phyloP scores from a whole-genome alignment of 2,888 invertebrate genomes.

The Petrolisthes cinctipes region DNA sequence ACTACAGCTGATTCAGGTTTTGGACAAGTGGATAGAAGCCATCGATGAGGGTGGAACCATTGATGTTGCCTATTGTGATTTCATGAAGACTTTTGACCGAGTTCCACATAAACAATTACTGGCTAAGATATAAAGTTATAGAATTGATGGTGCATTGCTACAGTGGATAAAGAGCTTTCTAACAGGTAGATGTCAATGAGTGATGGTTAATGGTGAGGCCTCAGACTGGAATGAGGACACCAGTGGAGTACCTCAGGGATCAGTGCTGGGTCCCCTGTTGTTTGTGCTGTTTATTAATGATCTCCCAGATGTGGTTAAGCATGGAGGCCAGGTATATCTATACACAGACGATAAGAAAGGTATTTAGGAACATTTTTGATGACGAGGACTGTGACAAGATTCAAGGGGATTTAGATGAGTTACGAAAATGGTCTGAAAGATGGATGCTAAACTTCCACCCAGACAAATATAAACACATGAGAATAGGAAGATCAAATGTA shows the following conservation, averaged over 20 bases:
- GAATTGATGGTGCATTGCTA: not conserved
- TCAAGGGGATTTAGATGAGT: not conserved
- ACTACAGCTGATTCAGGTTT: slow-evolving; percentile 22
- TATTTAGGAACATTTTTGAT: not conserved
- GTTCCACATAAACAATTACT: slow-evolving; percentile 9
- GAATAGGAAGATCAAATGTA: not conserved
- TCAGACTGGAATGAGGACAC: too few relatives aligned
- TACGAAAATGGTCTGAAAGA: slow-evolving; percentile 22
- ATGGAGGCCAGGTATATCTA: too few relatives aligned
- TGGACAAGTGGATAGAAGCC: slow-evolving; percentile 22
- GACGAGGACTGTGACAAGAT: slow-evolving; percentile 4
- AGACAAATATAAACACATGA: not conserved
- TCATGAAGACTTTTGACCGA: slow-evolving; percentile 30
- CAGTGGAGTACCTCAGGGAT: not conserved
- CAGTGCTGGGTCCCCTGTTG: too few relatives aligned
- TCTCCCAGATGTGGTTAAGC: slow-evolving; percentile 3
- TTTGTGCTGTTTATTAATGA: slow-evolving; percentile 25
- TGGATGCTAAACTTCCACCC: slow-evolving; percentile 16
- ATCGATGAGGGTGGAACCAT: slow-evolving; percentile 20
- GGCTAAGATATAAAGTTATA: not conserved
- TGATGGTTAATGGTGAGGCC: not conserved
- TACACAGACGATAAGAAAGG: too few relatives aligned
- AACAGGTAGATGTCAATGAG: not conserved
- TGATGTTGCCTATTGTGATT: slow-evolving; percentile 26
- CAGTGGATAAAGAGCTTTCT: not conserved